Base-by-base conservation (phyloP, 2,888 invertebrate species). In the Galeruca laticollis region DNA sequence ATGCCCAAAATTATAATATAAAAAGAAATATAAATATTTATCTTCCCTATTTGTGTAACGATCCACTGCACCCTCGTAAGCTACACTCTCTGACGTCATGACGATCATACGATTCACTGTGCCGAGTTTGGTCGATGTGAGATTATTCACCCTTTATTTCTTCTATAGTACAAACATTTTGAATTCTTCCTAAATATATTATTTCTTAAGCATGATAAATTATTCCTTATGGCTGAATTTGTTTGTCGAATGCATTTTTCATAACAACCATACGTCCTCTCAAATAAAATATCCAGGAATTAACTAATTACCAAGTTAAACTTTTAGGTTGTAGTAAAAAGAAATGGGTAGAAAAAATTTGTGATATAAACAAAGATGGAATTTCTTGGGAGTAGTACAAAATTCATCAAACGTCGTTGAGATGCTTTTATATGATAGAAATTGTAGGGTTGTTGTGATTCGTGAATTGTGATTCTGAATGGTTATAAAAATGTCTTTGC, bases 401-500 rank as follows among this genome's bases (percentile, higher is more conserved):
- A n/a, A n/a, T 47, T 47, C 6, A 47, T 47, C 47, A 47, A 47
- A 43, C 37, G 43, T 15, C 13, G n/a, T 15, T 43, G 6, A 0
- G 18, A 9, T 15, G 47, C 15, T 18, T 47, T 18, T 15, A 47
- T 47, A 5, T 9, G 47, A 15, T 18, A 47, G 47, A 8, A 43
- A 15, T 56, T 6, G n/a, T 57, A 9, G 47, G 65, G 35, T 65
- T 57, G 57, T 65, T 65, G 65, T 65, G 64, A 65, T 65, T 65
- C 54, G 64, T 65, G 64, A 56, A 31, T 33, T 31, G 56, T 56
- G 35, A 57, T 57, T 35, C 35, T 35, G 35, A 57, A 57, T 57
- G 18, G 33, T 33, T 33, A 57, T 70, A 54, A 68, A 71, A 71
- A 71, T 64, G 68, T 68, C 62, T 71, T 60, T 68, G 57, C 47